Evolutionary conservation across 64 coral and sea anemone genomes (phyloP).

Genomic region (Porites australiensis): DNA sequence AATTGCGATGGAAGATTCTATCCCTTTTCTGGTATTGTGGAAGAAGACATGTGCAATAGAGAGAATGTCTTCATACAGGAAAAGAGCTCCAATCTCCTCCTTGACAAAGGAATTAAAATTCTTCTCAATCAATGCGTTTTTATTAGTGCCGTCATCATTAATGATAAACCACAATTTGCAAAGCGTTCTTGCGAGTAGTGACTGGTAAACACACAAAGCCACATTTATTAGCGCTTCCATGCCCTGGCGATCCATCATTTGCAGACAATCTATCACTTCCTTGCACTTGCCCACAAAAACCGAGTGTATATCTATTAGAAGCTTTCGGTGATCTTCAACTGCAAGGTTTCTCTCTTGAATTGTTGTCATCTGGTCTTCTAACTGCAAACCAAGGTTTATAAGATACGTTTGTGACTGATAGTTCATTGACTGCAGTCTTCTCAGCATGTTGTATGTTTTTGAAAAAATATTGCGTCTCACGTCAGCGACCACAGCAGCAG

Average conservation of each 20-base stretch:
- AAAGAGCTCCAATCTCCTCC: constrained; percentile 29
- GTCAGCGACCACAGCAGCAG: constrained; percentile 42
- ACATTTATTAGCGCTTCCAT: constrained; percentile 49
- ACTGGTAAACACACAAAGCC: constrained; percentile 60
- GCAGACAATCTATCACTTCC: constrained; percentile 26
- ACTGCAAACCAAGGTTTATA: constrained; percentile 16
- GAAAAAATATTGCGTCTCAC: constrained; percentile 63
- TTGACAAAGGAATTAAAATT: constrained; percentile 58
- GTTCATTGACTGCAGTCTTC: constrained; percentile 63
- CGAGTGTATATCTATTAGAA: constrained; percentile 14
- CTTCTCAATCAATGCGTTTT: not conserved
- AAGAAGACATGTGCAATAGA: constrained; percentile 28
- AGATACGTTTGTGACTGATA: constrained; percentile 51
- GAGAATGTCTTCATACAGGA: constrained; percentile 49
- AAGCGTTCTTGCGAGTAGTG: constrained; percentile 70
- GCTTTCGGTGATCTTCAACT: constrained; percentile 11
- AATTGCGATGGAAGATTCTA: constrained; percentile 33
- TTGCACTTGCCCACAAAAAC: constrained; percentile 64
- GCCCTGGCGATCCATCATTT: not conserved
- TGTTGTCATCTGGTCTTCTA: constrained; percentile 8
- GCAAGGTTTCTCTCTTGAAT: constrained; percentile 58
- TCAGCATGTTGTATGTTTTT: constrained; percentile 35
- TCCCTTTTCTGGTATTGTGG: not conserved
- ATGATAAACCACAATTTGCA: constrained; percentile 62
- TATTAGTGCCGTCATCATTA: not conserved